Percentiles rank a stretch among this genome's conserved stretches.
Evolutionary conservation across 2,888 invertebrate genomes (phyloP).

Genomic region (Synergus umbraculus): DNA sequence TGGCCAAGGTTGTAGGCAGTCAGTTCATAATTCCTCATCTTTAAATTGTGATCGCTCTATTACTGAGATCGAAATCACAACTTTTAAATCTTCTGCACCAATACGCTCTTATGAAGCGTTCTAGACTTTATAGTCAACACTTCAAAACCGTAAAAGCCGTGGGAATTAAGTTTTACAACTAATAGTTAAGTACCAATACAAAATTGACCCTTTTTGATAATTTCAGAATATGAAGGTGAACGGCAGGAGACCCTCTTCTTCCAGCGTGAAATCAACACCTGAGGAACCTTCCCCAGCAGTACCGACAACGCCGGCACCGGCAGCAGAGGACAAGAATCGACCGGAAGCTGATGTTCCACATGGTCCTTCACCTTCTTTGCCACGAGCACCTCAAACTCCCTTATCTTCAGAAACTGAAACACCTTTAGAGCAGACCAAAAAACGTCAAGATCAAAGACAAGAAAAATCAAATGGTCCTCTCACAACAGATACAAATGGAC

Average conservation of each 20-base stretch:
- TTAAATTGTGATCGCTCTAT: too few relatives aligned
- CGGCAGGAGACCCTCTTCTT: conserved; percentile 78
- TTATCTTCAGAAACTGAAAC: conserved; percentile 67
- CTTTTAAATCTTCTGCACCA: too few relatives aligned
- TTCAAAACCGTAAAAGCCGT: too few relatives aligned
- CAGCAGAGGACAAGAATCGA: conserved; percentile 73
- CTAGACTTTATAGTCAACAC: too few relatives aligned
- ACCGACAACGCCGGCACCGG: conserved; percentile 73
- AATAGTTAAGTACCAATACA: background rate
- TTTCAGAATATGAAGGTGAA: conserved; percentile 79
- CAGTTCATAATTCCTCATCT: too few relatives aligned
- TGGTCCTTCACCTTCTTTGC: conserved; percentile 74
- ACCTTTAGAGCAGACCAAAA: conserved; percentile 63
- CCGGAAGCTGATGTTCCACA: conserved; percentile 75
- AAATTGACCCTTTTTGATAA: background rate
- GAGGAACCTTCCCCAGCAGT: conserved; percentile 76
- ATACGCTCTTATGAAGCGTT: too few relatives aligned
- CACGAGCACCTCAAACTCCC: conserved; percentile 69
- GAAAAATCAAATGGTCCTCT: conserved; percentile 65
- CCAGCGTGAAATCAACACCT: conserved; percentile 74
- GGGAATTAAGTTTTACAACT: too few relatives aligned
- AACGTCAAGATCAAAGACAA: conserved; percentile 57
- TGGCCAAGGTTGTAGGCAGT: too few relatives aligned
- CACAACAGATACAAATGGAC: conserved; percentile 70
- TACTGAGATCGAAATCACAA: too few relatives aligned